These are phyloP conservation scores for Tyrannus savana DNA, from an alignment of 2,113 vertebrate genomes.

Conservation along the genomic window DNA sequence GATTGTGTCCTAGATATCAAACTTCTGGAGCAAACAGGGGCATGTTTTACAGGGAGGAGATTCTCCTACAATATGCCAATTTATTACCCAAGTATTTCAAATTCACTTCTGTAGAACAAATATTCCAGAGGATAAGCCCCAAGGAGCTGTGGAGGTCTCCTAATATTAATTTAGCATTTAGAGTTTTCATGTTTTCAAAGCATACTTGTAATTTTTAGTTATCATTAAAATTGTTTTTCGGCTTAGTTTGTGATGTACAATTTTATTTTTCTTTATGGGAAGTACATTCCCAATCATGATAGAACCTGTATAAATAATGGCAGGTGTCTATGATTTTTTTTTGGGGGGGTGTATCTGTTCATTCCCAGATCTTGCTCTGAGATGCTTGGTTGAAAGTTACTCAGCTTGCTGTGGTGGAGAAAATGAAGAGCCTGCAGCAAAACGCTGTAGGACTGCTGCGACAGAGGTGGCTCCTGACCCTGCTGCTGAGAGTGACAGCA, in stretches of 20 bases:
- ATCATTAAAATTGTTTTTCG: background rate
- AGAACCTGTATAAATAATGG: background rate
- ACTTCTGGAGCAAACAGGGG: background rate
- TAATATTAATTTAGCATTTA: background rate
- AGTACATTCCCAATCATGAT: background rate
- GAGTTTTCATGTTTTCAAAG: background rate
- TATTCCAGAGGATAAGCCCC: background rate
- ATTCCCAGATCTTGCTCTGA: conserved; percentile 87
- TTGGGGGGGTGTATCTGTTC: background rate
- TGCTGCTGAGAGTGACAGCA: background rate
- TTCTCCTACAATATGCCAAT: background rate
- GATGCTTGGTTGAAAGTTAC: conserved; percentile 85
- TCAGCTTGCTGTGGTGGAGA: conserved; percentile 29
- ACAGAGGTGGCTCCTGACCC: background rate
- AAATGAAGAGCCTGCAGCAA: conserved; percentile 74
- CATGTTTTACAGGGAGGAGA: background rate
- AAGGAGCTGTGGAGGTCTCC: background rate
- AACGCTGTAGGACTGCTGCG: conserved; percentile 73
- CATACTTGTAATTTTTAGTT: background rate
- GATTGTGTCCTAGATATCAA: background rate
- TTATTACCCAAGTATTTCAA: background rate
- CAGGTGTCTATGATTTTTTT: background rate
- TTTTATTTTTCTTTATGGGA: background rate
- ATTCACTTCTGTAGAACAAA: background rate
- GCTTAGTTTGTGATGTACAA: background rate